These are phyloP conservation scores for Dusona sp. DNA, from an alignment of 2,888 invertebrate species.

Conservation along the genomic window DNA sequence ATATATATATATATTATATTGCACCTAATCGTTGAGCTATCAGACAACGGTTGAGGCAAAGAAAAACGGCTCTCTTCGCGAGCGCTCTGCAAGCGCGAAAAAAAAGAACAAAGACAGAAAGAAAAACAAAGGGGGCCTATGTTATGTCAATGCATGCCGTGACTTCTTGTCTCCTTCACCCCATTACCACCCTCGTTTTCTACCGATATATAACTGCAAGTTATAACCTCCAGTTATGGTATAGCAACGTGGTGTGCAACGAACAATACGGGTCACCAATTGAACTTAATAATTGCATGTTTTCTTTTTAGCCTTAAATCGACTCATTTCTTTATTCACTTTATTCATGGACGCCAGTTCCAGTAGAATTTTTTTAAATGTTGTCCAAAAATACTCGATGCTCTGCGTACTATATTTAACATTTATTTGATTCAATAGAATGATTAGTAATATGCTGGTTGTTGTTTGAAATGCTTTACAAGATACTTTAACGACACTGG, in stretches of 20 bases:
- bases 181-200: constrained; percentile 9
- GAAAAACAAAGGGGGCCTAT: constrained; percentile 68
- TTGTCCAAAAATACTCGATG: neutral
- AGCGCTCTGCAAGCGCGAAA: constrained; percentile 25
- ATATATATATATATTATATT: neutral
- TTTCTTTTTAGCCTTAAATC: neutral
- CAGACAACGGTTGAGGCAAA: constrained; percentile 28
- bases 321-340: neutral
- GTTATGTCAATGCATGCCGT: constrained; percentile 70
- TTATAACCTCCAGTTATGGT: constrained; percentile 39
- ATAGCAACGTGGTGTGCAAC: constrained; percentile 7
- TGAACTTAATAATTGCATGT: constrained; percentile 9
- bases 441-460: too few relatives aligned
- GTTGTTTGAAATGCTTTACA: too few relatives aligned
- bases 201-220: neutral
- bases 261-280: constrained; percentile 23
- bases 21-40: neutral
- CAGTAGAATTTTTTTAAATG: too few relatives aligned
- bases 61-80: constrained; percentile 64
- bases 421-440: too few relatives aligned
- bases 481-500: too few relatives aligned
- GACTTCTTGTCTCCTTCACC: constrained; percentile 57
- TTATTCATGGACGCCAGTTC: neutral
- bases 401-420: too few relatives aligned
- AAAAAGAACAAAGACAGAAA: constrained; percentile 36